Evolutionary conservation across 1,140 invertebrate species (phyloP).

Genomic region (Temnothorax longispinosus): DNA sequence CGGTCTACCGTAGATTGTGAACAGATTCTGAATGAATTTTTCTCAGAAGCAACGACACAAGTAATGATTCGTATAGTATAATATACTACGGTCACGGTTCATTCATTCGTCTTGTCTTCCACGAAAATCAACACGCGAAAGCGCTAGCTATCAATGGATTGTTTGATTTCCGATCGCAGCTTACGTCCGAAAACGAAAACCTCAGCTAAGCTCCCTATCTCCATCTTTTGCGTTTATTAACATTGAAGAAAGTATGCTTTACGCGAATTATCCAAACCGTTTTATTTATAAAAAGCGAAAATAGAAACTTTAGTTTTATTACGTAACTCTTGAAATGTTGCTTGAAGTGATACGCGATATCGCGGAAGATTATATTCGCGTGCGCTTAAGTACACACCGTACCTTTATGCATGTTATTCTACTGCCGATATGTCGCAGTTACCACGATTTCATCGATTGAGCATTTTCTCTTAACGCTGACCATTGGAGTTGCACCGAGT

Average conservation of each 20-base stretch:
- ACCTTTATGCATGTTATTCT: neutral
- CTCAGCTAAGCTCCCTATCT: too few relatives aligned
- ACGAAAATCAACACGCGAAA: slow-evolving; percentile 50
- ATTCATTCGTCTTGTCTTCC: slow-evolving; percentile 53
- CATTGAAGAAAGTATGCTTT: neutral
- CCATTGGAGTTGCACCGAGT: neutral
- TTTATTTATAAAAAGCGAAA: neutral
- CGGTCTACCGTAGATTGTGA: slow-evolving; percentile 48
- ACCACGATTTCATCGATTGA: slow-evolving; percentile 45
- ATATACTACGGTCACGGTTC: slow-evolving; percentile 18
- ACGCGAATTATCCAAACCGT: neutral
- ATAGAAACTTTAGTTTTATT: neutral
- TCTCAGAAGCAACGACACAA: slow-evolving; percentile 64
- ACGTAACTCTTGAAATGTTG: neutral
- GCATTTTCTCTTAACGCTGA: neutral
- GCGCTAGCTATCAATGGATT: neutral
- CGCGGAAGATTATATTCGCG: neutral
- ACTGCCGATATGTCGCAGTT: neutral
- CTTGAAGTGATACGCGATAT: neutral
- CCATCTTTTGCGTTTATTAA: too few relatives aligned
- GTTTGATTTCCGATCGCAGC: neutral
- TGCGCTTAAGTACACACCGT: neutral
- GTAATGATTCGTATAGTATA: slow-evolving; percentile 25
- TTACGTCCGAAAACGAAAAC: neutral
- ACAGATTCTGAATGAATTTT: slow-evolving; percentile 71